Percentiles rank a stretch among this genome's conserved stretches.
Evolutionary conservation across 1,140 invertebrate genomes (phyloP).

Genomic region (Drosophila bocqueti): DNA sequence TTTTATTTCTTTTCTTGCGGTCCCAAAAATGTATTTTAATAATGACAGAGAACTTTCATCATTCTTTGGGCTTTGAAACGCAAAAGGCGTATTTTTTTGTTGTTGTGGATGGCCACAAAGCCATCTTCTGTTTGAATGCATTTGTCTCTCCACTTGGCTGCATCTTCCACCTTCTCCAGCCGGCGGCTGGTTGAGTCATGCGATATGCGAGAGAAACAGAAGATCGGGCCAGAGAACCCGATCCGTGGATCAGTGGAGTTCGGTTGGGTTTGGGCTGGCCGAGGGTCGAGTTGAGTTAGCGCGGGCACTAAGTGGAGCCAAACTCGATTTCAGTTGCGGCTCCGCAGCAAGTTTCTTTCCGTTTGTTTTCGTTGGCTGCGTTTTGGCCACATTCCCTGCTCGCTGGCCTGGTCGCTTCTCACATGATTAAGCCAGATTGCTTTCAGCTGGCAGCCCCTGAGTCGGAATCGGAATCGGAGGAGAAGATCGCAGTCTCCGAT

Average conservation of each 20-base stretch:
- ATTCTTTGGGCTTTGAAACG: neutral
- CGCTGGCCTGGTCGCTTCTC: slow-evolving; percentile 61
- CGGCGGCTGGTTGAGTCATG: slow-evolving; percentile 72
- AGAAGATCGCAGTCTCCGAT: slow-evolving; percentile 20
- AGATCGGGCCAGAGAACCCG: slow-evolving; percentile 64
- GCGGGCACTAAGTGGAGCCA: slow-evolving; percentile 47
- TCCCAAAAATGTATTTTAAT: neutral
- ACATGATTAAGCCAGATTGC: slow-evolving; percentile 84
- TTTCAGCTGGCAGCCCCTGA: slow-evolving; percentile 55
- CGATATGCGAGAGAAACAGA: slow-evolving; percentile 34
- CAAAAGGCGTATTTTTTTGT: neutral
- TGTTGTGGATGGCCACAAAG: slow-evolving; percentile 3
- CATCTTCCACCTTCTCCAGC: slow-evolving; percentile 13
- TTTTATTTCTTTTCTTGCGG: neutral
- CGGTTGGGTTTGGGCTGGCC: slow-evolving; percentile 9
- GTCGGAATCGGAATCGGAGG: slow-evolving; percentile 20
- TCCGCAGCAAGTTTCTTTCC: slow-evolving; percentile 57
- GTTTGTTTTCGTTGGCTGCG: slow-evolving; percentile 54
- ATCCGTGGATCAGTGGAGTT: slow-evolving; percentile 30
- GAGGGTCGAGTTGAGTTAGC: slow-evolving; percentile 25
- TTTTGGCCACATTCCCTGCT: slow-evolving; percentile 37
- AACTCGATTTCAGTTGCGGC: slow-evolving; percentile 66
- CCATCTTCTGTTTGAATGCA: slow-evolving; percentile 39
- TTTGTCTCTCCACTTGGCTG: slow-evolving; percentile 27
- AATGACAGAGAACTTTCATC: neutral